These are phyloP conservation scores for Trimorus sp. DNA, from an alignment of 2,888 invertebrate genomes.

Conservation along the genomic window DNA sequence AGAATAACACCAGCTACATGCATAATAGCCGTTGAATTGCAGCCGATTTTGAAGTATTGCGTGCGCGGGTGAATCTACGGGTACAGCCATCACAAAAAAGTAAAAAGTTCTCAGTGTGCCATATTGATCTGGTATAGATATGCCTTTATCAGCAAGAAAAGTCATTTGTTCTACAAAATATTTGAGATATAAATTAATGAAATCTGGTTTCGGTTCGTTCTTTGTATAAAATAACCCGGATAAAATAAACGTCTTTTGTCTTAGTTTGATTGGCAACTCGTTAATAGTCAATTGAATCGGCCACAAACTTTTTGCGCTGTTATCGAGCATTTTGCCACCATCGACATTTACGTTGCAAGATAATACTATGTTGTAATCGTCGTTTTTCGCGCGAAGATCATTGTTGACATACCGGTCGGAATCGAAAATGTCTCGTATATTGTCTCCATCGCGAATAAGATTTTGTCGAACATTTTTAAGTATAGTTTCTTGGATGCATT, in stretches of 20 bases:
- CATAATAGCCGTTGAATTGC: background rate
- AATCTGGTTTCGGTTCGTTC: constrained; percentile 3
- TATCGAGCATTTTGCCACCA: constrained; percentile 1
- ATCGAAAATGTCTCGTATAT: too few species aligned
- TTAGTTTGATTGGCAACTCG: constrained; percentile 15
- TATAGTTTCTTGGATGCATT: too few species aligned
- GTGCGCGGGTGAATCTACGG: constrained; percentile 21
- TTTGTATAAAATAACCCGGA: constrained; percentile 10
- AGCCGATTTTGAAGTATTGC: constrained; percentile 19
- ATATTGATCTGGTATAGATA: background rate
- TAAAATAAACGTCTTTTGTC: constrained; percentile 6
- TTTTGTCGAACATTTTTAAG: too few species aligned
- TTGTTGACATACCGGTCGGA: too few species aligned
- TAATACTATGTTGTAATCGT: too few species aligned
- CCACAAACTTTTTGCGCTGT: constrained; percentile 19
- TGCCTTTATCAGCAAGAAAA: background rate
- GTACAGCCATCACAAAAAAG: constrained; percentile 7
- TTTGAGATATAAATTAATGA: constrained; percentile 19
- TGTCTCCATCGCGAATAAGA: too few species aligned
- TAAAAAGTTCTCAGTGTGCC: background rate
- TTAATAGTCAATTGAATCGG: constrained; percentile 15
- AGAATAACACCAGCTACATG: constrained; percentile 29
- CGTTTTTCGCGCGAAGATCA: too few species aligned
- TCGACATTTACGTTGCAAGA: constrained; percentile 3
- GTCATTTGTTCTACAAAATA: constrained; percentile 8